Evolutionary conservation across 2,113 vertebrate species (phyloP), one percentile per base, ranked within the genome.

Genomic region (Psettodes erumei): DNA sequence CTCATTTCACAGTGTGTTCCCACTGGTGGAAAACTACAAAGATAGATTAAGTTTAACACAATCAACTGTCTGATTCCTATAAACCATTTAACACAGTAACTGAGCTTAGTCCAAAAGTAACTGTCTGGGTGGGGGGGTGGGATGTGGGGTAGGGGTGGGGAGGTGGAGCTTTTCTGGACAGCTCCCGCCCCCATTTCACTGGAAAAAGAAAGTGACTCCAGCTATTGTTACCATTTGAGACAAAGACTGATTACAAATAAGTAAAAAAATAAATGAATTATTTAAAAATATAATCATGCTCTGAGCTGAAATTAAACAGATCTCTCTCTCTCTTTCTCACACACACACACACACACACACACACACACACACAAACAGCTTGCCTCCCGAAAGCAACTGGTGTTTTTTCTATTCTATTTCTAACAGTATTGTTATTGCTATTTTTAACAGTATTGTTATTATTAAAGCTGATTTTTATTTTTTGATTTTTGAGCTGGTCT

Each of bases 151-250:
- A n/a, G n/a, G n/a, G n/a, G n/a, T n/a, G n/a, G n/a, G n/a, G n/a
- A n/a, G n/a, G n/a, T n/a, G n/a, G 23, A 65, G 45, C 63, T 69
- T n/a, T 73, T 69, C 68, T 35, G 21, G 62, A 50, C 70, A 71
- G 56, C n/a, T 15, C 6, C 48, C 19, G 3, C 69, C 65, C 55
- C 18, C 18, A 16, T 61, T 82, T 84, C 56, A 28, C 58, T 64
- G 62, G 68, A 81, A 83, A 85, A 1, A 48, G 64, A 86, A 82
- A 84, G 8, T 45, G 32, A 42, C 38, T 38, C 21, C 15, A 40
- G 5, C 18, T 8, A 25, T 11, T 27, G 21, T n/a, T 28, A 15
- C 9, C n/a, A 64, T 48, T 12, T 28, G 15, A 28, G 0, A 23
- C 8, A 47, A 30, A 68, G 19, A 23, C 12, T 1, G 3, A 32